Percentiles rank a stretch among this genome's conserved stretches.
Conservation (phyloP, 1,140 invertebrate species). For the Neodiprion lecontei region DNA sequence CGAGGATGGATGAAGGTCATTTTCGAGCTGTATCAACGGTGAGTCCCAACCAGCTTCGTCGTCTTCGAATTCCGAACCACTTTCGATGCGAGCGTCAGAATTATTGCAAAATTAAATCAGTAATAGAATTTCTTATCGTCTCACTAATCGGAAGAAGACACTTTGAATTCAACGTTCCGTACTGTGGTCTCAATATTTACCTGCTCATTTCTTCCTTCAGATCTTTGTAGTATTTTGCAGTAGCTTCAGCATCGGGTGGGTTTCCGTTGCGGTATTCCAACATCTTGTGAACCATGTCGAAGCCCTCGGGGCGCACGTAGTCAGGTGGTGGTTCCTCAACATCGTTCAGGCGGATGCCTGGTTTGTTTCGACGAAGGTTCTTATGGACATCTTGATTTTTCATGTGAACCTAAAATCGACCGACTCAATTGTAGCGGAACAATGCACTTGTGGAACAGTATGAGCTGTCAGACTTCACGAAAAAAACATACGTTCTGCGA, state of each 20-base stretch:
- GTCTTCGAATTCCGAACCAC: constrained; percentile 63
- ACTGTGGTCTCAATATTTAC: constrained; percentile 46
- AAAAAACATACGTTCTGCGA: constrained; percentile 57
- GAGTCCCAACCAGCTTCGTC: constrained; percentile 64
- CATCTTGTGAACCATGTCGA: constrained; percentile 65
- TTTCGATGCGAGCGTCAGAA: constrained; percentile 59
- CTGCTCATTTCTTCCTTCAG: constrained; percentile 64
- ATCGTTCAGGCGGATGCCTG: constrained; percentile 63
- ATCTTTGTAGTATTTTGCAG: constrained; percentile 59
- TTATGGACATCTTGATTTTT: constrained; percentile 75
- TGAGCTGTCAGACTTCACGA: constrained; percentile 60
- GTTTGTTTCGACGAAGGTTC: constrained; percentile 70
- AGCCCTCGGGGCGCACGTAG: constrained; percentile 68
- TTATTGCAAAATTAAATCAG: constrained; percentile 48
- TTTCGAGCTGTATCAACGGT: constrained; percentile 63
- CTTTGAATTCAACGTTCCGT: neutral
- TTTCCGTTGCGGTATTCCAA: constrained; percentile 52
- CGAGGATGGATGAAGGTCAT: constrained; percentile 60
- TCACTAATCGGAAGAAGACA: constrained; percentile 4
- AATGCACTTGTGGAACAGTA: constrained; percentile 44
- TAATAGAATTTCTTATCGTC: constrained; percentile 43
- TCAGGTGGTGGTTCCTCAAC: constrained; percentile 64
- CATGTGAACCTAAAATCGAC: constrained; percentile 65
- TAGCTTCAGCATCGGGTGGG: constrained; percentile 55
- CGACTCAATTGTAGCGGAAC: constrained; percentile 30